Percentiles rank a stretch among this genome's conserved stretches.
Evolutionary conservation across 1,140 invertebrate species (phyloP).

Genomic region (Drosophila paulistorum): DNA sequence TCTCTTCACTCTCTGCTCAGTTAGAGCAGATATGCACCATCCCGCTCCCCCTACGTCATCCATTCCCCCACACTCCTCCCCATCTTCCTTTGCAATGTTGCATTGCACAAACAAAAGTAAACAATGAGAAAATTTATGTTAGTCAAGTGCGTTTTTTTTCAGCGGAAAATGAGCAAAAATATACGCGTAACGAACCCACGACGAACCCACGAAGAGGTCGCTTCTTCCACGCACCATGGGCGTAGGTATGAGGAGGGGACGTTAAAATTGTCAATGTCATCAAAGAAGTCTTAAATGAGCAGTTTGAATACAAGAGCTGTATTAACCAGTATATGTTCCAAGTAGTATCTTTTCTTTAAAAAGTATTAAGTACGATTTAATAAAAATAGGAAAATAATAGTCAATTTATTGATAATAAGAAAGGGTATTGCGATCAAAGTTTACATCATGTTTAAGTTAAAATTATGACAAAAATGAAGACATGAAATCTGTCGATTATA

Average conservation of each 20-base stretch:
- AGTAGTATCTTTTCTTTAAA: too few relatives aligned
- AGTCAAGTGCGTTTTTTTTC: conserved; percentile 80
- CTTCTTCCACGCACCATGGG: not conserved
- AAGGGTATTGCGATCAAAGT: too few relatives aligned
- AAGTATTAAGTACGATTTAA: too few relatives aligned
- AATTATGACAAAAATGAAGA: too few relatives aligned
- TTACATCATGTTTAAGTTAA: too few relatives aligned
- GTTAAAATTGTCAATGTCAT: not conserved
- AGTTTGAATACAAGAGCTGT: too few relatives aligned
- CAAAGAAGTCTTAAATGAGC: not conserved
- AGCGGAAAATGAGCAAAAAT: conserved; percentile 76
- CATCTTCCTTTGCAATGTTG: conserved; percentile 24
- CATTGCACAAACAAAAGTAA: conserved; percentile 56
- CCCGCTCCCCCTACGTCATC: not conserved
- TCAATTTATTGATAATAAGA: too few relatives aligned
- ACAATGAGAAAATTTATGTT: conserved; percentile 82
- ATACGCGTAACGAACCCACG: conserved; percentile 71
- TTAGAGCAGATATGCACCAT: too few relatives aligned
- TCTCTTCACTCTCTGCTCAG: conserved; percentile 14
- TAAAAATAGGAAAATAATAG: too few relatives aligned
- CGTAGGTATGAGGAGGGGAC: not conserved
- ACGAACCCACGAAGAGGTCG: conserved; percentile 9
- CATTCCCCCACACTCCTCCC: not conserved
- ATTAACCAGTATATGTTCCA: too few relatives aligned
- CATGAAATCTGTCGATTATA: too few relatives aligned